These are phyloP conservation scores for Aldabrachelys gigantea DNA, from an alignment of 2,113 vertebrate species.

Conservation along the genomic window DNA sequence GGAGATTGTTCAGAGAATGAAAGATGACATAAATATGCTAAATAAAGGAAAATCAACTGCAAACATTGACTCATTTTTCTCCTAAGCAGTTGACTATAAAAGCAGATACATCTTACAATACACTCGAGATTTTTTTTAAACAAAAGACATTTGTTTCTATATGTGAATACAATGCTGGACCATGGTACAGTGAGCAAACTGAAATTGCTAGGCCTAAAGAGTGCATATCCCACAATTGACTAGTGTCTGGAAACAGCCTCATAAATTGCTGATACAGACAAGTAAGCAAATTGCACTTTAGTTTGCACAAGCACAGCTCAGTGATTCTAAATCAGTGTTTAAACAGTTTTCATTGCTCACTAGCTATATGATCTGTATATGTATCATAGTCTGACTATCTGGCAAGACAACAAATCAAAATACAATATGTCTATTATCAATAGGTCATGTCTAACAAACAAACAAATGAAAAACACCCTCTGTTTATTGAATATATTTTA, in stretches of 20 bases:
- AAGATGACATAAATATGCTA: background rate
- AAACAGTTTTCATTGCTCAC: constrained; percentile 31
- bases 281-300: constrained; percentile 77
- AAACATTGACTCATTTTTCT: constrained; percentile 29
- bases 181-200: background rate
- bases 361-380: background rate
- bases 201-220: constrained; percentile 2
- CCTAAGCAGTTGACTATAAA: background rate
- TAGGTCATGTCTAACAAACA: background rate
- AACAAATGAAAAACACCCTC: background rate
- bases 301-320: constrained; percentile 70
- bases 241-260: constrained; percentile 54
- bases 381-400: background rate
- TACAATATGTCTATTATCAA: background rate
- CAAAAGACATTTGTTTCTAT: background rate
- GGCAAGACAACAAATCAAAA: constrained; percentile 27
- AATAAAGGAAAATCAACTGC: background rate
- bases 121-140: background rate
- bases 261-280: constrained; percentile 77
- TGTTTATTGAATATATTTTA: background rate
- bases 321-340: constrained; percentile 75
- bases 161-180: background rate
- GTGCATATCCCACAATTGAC: constrained; percentile 72
- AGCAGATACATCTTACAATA: constrained; percentile 2
- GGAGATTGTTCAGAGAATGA: constrained; percentile 17